Base-by-base conservation (phyloP, 2,888 invertebrate species). In the Tipula helvola region DNA sequence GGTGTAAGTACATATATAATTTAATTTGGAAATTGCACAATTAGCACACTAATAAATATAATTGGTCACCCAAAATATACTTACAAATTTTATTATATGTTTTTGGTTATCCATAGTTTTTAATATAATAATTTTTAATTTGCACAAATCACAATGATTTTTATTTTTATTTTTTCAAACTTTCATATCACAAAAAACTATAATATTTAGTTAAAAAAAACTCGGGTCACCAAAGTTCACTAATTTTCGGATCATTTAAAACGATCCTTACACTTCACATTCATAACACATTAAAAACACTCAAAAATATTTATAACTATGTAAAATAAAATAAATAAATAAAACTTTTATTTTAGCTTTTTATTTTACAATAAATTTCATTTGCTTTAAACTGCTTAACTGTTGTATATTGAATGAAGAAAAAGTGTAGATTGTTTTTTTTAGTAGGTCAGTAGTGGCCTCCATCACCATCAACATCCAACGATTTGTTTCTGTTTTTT, bases 391-490 rank as follows among this genome's bases (percentile, higher is more conserved):
- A 39, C 39, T 39, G 88, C 88, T 89, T 88, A 88, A 89, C 88
- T 88, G 89, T 88, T 88, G 88, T 88, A 88, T 88, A 42, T 85
- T 84, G 84, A 84, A 85, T 88, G 87, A 89, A 88, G 89, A 89
- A 89, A 89, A 89, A 89, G 89, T 89, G 88, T 89, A 88, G 87
- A 87, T 88, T 88, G 88, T 85, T 42, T 86, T 83, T 39, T 88
- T 90, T 90, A 90, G 90, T 90, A 90, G 90, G 90, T 90, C 90
- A 90, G 90, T 90, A 90, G 90, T 90, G 90, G 90, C 89, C 89
- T 88, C 88, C 87, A 85, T 85, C 42, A 39, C 42, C 85, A 85
- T 42, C 84, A 41, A 39, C 84, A 84, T 39, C 39, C 83, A 36
- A 83, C 84, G 84, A 39, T 39, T 84, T 84, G n/a, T 84, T 84